Evolutionary conservation across 2,113 vertebrate genomes (phyloP), one percentile per base, ranked within the genome.

Genomic region (Colossoma macropomum): DNA sequence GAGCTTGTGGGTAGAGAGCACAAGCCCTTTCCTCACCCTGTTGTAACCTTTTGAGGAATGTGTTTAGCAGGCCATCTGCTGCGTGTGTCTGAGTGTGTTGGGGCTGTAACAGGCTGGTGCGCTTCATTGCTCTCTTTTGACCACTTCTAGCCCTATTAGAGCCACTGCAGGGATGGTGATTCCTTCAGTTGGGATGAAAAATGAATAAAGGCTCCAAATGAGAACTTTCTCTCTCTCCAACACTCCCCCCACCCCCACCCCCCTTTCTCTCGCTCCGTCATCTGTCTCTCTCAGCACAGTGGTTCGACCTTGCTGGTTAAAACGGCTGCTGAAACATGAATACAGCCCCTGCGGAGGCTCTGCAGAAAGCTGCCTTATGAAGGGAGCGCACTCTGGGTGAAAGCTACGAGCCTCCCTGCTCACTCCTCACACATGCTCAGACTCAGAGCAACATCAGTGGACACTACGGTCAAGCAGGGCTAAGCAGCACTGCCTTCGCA

Each of bases 121-220:
- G 9, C 68, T 75, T 56, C 12, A 45, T 84, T 27, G 4, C 25
- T 41, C 66, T 62, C 10, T 23, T 75, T 48, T 56, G 62, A 32
- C 62, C 76, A 69, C 25, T 54, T 70, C 80, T 48, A 81, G 76
- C 87, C 75, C 60, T 80, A 75, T 86, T 85, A 79, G 83, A 86
- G 87, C 82, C 73, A 71, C 80, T 68, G 63, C 62, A 84, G 83
- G 69, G 81, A 77, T 41, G 78, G 79, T 34, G 11, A 56, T 59
- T 23, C 68, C 70, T 32, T 62, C 38, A 13, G 48, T 72, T 85
- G 62, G 50, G 41, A 85, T 86, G 56, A 89, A 89, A 90, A 88
- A 87, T 89, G 83, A 81, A 91, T 88, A 84, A 32, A 21, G 41
- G 63, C 60, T 60, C 25, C 1, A 62, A n/a, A 81, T 84, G 56